Evolutionary conservation across 2,888 invertebrate species (phyloP).

Genomic region (Mactromeris polynyma): DNA sequence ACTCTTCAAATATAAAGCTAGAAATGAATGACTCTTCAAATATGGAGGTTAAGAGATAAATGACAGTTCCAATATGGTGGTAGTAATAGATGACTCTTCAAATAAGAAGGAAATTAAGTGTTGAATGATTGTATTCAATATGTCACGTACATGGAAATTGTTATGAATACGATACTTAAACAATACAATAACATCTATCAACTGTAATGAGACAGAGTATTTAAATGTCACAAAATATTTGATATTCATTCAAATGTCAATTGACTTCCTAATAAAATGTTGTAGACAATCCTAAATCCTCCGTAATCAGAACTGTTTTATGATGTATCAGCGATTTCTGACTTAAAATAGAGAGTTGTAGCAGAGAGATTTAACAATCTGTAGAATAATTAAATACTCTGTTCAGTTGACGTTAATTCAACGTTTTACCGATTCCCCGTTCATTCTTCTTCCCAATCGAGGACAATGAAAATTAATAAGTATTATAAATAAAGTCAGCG

Average conservation of each 20-base stretch:
- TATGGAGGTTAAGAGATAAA: background rate
- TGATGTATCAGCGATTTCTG: background rate
- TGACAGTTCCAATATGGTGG: too few species aligned
- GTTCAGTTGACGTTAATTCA: background rate
- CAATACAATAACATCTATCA: background rate
- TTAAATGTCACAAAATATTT: background rate
- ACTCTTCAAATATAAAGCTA: background rate
- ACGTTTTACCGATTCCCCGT: background rate
- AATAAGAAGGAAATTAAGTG: background rate
- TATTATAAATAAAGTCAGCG: background rate
- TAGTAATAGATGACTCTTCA: too few species aligned
- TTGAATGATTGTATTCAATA: background rate
- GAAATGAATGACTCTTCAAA: constrained; percentile 4
- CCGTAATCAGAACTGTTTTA: background rate
- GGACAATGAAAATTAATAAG: background rate
- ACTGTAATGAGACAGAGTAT: background rate
- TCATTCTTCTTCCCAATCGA: background rate
- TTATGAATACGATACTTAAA: background rate
- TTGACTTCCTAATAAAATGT: background rate
- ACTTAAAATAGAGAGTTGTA: background rate
- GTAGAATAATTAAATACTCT: background rate
- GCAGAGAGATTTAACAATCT: too few species aligned
- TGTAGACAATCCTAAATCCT: background rate
- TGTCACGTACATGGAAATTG: background rate
- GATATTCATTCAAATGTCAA: background rate